Percentiles rank a stretch among this genome's conserved stretches.
Conservation (phyloP, 2,888 invertebrate species). For the Gari tellinella region DNA sequence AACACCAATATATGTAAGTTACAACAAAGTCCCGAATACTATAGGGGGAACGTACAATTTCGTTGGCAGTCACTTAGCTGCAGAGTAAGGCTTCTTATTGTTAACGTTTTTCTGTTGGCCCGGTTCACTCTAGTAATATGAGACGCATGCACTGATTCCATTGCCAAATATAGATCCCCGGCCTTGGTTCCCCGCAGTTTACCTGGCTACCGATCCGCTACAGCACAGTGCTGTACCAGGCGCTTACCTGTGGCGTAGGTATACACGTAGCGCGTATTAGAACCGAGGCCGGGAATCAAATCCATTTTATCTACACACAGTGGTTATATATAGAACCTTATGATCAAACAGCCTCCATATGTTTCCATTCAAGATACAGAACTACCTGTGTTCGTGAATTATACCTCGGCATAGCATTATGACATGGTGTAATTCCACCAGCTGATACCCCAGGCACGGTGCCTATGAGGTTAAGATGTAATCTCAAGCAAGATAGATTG, state of each 20-base stretch:
- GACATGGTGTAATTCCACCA: too few relatives aligned
- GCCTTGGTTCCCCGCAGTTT: constrained; percentile 44
- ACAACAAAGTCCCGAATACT: too few relatives aligned
- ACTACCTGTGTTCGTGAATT: too few relatives aligned
- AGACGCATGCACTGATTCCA: constrained; percentile 61
- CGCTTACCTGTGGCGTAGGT: constrained; percentile 24
- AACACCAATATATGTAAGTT: too few relatives aligned
- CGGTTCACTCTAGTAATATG: constrained; percentile 61
- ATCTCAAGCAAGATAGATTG: too few relatives aligned
- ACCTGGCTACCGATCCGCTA: constrained; percentile 5
- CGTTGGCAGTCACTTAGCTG: too few relatives aligned
- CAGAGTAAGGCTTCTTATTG: constrained; percentile 11
- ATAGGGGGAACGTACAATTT: too few relatives aligned
- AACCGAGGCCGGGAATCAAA: constrained; percentile 25
- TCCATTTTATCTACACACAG: constrained; percentile 29
- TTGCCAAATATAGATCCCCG: constrained; percentile 69
- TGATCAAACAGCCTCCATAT: too few relatives aligned
- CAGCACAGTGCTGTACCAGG: background rate
- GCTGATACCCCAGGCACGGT: too few relatives aligned
- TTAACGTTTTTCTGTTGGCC: constrained; percentile 69
- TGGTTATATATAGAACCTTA: constrained; percentile 14
- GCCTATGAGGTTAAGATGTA: too few relatives aligned
- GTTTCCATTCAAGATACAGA: too few relatives aligned
- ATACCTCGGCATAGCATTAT: too few relatives aligned
- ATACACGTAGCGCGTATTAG: constrained; percentile 15